phyloP scores from a whole-genome alignment of 1,140 invertebrate species.

The Lepidotrigona ventralis region DNA sequence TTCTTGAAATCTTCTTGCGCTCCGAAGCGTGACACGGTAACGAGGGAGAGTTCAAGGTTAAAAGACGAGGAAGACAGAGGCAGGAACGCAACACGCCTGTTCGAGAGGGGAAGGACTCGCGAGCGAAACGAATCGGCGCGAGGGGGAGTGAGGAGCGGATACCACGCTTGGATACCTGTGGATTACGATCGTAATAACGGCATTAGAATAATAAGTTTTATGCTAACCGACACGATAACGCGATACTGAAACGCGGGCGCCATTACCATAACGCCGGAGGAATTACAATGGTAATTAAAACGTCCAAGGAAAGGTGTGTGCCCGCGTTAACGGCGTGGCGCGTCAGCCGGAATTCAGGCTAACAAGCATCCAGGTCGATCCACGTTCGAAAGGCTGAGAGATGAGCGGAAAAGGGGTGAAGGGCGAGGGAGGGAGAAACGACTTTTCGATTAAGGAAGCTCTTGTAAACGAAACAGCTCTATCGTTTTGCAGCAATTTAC shows the following conservation, averaged over 20 bases:
- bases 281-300: slow-evolving; percentile 38
- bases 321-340: slow-evolving; percentile 1
- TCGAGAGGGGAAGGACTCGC: neutral
- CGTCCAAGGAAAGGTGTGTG: neutral
- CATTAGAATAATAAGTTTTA: slow-evolving; percentile 48
- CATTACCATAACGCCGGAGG: slow-evolving; percentile 17
- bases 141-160: neutral
- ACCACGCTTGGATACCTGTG: slow-evolving; percentile 27
- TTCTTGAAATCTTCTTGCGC: slow-evolving; percentile 63
- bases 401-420: neutral
- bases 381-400: neutral
- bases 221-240: slow-evolving; percentile 39
- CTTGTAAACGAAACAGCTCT: neutral
- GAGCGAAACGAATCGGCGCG: slow-evolving; percentile 24
- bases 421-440: neutral
- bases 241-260: neutral
- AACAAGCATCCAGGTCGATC: neutral
- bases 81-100: slow-evolving; percentile 18
- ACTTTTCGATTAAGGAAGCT: neutral
- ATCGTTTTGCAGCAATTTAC: neutral
- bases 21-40: slow-evolving; percentile 64
- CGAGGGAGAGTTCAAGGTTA: slow-evolving; percentile 67
- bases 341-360: slow-evolving; percentile 1
- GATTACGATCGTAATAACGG: slow-evolving; percentile 49
- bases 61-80: slow-evolving; percentile 57